Base-by-base conservation (phyloP, 2,113 vertebrate species). In the Perca flavescens region DNA sequence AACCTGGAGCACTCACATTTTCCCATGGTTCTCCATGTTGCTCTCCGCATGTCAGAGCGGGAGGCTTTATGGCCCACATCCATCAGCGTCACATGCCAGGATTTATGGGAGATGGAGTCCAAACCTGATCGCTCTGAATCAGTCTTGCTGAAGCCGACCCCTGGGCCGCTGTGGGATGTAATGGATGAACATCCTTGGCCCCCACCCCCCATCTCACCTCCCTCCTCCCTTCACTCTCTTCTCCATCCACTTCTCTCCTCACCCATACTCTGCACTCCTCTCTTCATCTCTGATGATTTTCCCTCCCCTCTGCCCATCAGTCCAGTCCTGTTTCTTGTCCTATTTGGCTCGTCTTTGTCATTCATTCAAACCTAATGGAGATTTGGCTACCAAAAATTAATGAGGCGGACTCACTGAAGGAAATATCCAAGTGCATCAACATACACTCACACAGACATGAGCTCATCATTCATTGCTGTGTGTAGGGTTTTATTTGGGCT, bases 391-490 rank as follows among this genome's bases (percentile, higher is more conserved):
- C 79, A 77, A 79, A 89, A 89, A 76, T 80, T 74, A 91, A 91
- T 89, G 84, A 87, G 73, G 79, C 84, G 83, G 67, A 80, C 70
- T 83, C 40, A 77, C 72, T 83, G 40, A 49, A 71, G 83, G 68
- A 87, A 82, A 87, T 28, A 90, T 82, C 61, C 78, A 69, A 75
- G 67, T 57, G 84, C 34, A 85, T 68, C 50, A 77, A 63, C 61
- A 78, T 74, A 75, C 62, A 82, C 72, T 72, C 62, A 50, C 47
- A 50, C 56, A 75, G 81, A 71, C 82, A 71, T 34, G 54, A 74
- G 79, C 94, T 96, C 96, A 97, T 97, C 97, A 96, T 96, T 97
- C 97, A 96, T 96, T 96, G 96, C 96, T 96, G 95, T 96, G 97
- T 96, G 96, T 96, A 95, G 95, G 94, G 95, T 96, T 96, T 97